Evolutionary conservation across 2,113 vertebrate species (phyloP).

Genomic region (Cyprinodon tularosa): DNA sequence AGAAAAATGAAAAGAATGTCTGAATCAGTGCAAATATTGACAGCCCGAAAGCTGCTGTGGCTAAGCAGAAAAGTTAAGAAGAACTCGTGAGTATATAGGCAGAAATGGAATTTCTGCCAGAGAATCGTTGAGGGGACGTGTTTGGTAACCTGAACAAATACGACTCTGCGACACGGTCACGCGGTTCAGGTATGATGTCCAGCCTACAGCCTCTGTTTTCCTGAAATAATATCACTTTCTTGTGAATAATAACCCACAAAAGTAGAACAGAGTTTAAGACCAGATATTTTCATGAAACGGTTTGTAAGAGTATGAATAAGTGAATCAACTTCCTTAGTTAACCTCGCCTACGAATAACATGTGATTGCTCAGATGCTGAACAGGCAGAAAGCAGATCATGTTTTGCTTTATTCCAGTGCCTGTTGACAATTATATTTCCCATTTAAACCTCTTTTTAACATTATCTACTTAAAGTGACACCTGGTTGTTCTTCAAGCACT

Average conservation of each 20-base stretch:
- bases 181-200: background rate
- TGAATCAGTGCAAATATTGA: conserved; percentile 12
- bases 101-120: background rate
- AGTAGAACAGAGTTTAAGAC: conserved; percentile 38
- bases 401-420: background rate
- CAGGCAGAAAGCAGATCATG: conserved; percentile 1
- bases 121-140: background rate
- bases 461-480: background rate
- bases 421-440: background rate
- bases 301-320: conserved; percentile 39
- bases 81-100: background rate
- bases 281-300: conserved; percentile 12
- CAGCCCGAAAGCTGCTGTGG: background rate
- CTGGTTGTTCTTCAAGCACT: background rate
- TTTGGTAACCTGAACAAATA: background rate
- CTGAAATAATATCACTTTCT: background rate
- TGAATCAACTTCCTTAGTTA: conserved; percentile 63
- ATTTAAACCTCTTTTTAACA: background rate
- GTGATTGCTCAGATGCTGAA: conserved; percentile 52
- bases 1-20: conserved; percentile 14
- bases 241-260: background rate
- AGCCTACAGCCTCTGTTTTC: background rate
- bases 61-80: background rate
- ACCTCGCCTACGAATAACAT: conserved; percentile 3
- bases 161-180: background rate